These are phyloP conservation scores for Medauroidea extradentata DNA, from an alignment of 1,140 invertebrate species.

Conservation along the genomic window DNA sequence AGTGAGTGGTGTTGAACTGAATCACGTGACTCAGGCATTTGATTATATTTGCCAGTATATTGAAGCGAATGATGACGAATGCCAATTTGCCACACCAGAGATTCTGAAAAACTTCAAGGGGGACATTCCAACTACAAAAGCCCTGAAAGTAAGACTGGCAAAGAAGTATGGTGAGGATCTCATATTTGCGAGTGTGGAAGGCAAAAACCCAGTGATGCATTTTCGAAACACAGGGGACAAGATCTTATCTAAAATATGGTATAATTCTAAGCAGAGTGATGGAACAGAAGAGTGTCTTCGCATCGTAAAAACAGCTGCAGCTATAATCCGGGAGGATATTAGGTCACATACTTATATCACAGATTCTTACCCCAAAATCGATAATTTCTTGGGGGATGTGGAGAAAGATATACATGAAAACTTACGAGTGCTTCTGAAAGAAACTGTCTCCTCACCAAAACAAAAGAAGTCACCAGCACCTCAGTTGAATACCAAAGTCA, in stretches of 20 bases:
- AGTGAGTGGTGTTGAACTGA: too few relatives aligned
- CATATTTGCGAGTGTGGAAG: background rate
- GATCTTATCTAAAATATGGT: conserved; percentile 24
- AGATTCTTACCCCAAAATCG: conserved; percentile 30
- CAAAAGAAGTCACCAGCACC: background rate
- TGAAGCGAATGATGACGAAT: background rate
- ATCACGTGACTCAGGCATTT: background rate
- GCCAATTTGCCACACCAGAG: background rate
- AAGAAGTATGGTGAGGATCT: conserved; percentile 1
- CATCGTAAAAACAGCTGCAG: conserved; percentile 31
- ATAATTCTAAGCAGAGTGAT: conserved; percentile 13
- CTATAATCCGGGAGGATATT: conserved; percentile 37
- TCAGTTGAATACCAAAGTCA: conserved; percentile 7
- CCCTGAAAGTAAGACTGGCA: background rate
- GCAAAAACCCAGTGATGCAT: conserved; percentile 25
- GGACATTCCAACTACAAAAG: background rate
- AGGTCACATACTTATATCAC: conserved; percentile 27
- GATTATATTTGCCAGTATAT: background rate
- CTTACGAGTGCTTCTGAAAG: background rate
- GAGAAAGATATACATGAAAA: background rate
- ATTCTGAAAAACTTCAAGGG: background rate
- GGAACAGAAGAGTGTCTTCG: conserved; percentile 21
- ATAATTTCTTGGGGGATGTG: background rate
- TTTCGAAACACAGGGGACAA: conserved; percentile 24
- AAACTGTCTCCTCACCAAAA: background rate